Conservation (phyloP, 2,797 vertebrate species). For the Monodelphis domestica region DNA sequence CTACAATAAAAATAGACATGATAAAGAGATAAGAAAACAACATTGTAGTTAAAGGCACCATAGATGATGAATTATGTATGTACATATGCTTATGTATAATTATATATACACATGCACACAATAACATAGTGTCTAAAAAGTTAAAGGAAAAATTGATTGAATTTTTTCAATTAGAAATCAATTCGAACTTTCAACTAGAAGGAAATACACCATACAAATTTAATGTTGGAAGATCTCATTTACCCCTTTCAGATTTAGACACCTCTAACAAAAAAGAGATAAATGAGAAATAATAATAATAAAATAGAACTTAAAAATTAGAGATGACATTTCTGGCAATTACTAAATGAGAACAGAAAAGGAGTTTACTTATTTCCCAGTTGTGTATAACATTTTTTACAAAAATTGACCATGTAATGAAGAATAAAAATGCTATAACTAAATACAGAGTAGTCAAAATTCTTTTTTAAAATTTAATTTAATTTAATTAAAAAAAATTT, state of each 20-base stretch:
- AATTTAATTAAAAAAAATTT: too few species aligned
- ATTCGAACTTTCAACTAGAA: neutral
- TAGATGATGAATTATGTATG: neutral
- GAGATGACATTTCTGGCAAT: neutral
- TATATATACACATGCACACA: neutral
- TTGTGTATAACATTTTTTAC: neutral
- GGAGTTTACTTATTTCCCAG: neutral
- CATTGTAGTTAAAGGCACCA: neutral
- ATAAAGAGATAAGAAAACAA: neutral
- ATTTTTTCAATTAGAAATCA: neutral
- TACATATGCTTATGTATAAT: neutral
- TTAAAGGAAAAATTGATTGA: neutral
- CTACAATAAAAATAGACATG: neutral
- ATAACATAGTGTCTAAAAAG: neutral
- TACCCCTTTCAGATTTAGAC: neutral
- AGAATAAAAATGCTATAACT: neutral
- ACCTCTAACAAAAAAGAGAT: neutral
- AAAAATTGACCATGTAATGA: neutral
- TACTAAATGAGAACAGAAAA: neutral
- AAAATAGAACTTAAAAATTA: neutral
- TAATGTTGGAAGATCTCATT: neutral
- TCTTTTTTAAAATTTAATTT: too few species aligned
- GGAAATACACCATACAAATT: neutral
- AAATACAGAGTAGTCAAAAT: neutral
- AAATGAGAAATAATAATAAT: neutral